Evolutionary conservation across 1,140 invertebrate genomes (phyloP), one percentile per base, ranked within the genome.

Genomic region (Magallana ariakensis): DNA sequence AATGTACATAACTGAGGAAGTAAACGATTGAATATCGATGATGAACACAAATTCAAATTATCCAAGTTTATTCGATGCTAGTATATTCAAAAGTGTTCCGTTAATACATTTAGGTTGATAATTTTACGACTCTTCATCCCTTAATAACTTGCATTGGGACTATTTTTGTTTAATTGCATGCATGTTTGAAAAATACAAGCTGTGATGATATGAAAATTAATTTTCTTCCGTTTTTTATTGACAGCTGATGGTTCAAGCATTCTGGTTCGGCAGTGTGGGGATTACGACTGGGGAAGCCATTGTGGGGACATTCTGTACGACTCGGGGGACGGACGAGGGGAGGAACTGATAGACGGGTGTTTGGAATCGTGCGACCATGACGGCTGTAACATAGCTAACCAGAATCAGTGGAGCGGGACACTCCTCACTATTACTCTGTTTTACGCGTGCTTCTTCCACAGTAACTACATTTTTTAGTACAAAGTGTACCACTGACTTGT

Each of bases 221-320:
- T 4, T 46, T 46, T 46, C 33, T 19, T 82, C 3, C 13, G 11
- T 15, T 84, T 53, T 81, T 19, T 22, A 54, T 85, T 88, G 89
- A 8, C 91, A 93, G 92, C 88, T 81, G 91, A 91, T 85, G 92
- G 92, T 0, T 88, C 88, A 11, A 85, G 62, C 13, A 89, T 93
- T 60, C 57, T 91, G 55, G 90, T 93, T 3, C 90, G 92, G 15
- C 90, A 91, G 46, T 93, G 92, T 88, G 89, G 89, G 26, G 82
- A 92, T 60, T 75, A 85, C 11, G 89, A 93, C 87, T 93, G 92
- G 92, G 92, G 92, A 13, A 89, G 90, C 55, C 91, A 93, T 85
- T 93, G 92, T 85, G 92, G 92, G 0, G 91, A 91, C 85, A 92
- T 93, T 82, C 83, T 88, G 26, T 92, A 90, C 86, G 55, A 87